Base-by-base conservation (phyloP, 2,113 vertebrate species). In the Gila orcuttii region DNA sequence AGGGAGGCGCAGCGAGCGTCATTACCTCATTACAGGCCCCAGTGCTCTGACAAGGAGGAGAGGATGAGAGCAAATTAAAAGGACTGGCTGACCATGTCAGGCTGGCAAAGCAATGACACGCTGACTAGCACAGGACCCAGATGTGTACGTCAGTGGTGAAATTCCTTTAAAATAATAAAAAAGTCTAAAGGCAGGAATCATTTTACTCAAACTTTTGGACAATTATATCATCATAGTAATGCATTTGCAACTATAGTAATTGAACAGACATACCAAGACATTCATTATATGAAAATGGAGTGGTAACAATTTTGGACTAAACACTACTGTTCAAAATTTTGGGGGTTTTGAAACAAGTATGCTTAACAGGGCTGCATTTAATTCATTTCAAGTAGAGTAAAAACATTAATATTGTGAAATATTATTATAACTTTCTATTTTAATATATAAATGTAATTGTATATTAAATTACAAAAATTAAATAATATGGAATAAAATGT, bases 21-120 rank as follows among this genome's bases (percentile, higher is more conserved):
- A 87, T 62, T 76, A 71, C 47, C 75, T 88, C 76, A 90, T 88
- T 87, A 88, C 82, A 88, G 39, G 83, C 82, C 73, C 71, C 79
- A 85, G 68, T 55, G 85, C 79, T 78, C 78, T 85, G 57, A 28
- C 25, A 80, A 57, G 42, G 45, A 75, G 73, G 79, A 74, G 57
- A 85, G 39, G 25, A 47, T 86, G 68, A 82, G 71, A 78, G 66
- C 80, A 87, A 85, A 80, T 83, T 59, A 87, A 90, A 85, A 76
- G 71, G 75, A 85, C 83, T 79, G 86, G 75, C 66, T 83, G 79
- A 80, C 82, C 77, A 39, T 81, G 71, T 78, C 86, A 60, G 50
- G 66, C 39, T 69, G 60, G 77, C 88, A 77, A 76, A 85, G 62
- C 78, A 62, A 75, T 80, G 45, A 83, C 71, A 77, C 47, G 11